Base-by-base conservation (phyloP, 2,113 vertebrate genomes). In the Egretta garzetta region DNA sequence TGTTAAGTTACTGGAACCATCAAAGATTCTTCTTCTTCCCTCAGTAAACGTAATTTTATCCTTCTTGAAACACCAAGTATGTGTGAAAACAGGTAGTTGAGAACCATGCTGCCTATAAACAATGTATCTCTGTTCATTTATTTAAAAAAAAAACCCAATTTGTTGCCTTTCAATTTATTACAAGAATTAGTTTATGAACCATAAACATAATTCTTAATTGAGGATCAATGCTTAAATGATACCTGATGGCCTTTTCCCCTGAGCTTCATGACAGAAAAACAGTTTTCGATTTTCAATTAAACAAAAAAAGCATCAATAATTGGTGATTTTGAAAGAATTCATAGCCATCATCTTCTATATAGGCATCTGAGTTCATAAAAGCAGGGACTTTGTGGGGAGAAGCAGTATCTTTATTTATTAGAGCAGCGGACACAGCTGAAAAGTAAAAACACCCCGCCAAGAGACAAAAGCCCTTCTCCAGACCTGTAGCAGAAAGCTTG, bases 1-100 rank as follows among this genome's bases (percentile, higher is more conserved):
- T 97, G 75, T 90, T 97, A 88, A 97, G 58, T 94, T 95, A 95
- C 73, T 74, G 28, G 67, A 96, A 96, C 73, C 33, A 95, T 88
- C 85, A 97, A 82, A 94, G 75, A 88, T 82, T 95, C 96, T 96
- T 93, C 93, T 91, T 85, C 93, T 91, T 89, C 76, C 81, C 59
- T 95, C 85, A 55, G 30, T 93, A 71, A 60, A 68, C 18, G n/a
- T 3, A 35, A 94, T 80, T 88, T 79, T 64, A 66, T 27, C 70
- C 67, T 87, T 77, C 60, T 82, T 6, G 9, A 87, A 91, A 92
- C 4, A 2, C 15, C 59, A 17, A 45, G 37, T 26, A 49, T 22
- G 12, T 88, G 47, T 86, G 60, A 95, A 96, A 96, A 96, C 59
- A 94, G 4, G 14, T 6, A 94, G 45, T 35, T 86, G 35, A 81